Base-by-base conservation (phyloP, 1,140 invertebrate species). In the Ridgeia piscesae region DNA sequence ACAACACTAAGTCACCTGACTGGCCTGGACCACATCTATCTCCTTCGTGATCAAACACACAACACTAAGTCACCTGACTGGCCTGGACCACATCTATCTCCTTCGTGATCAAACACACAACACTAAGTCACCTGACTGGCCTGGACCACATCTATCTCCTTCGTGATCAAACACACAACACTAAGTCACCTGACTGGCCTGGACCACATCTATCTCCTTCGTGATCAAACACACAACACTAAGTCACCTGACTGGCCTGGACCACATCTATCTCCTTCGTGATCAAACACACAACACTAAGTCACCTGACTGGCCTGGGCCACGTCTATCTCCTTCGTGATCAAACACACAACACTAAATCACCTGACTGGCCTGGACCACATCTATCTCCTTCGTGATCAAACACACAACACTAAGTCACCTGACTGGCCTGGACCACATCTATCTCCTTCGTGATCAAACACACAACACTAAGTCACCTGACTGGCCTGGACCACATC, bases 401-500 rank as follows among this genome's bases (percentile, higher is more conserved):
- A 93, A 8, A 88, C 8, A 89, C 1, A 4, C 97, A 42, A 11
- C 42, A 42, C 42, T 42, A 6, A 4, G 42, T 97, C 92, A 99
- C 98, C 34, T 98, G 98, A 96, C 98, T 99, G 0, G 98, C 98
- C 94, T 99, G 96, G 0, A 98, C 99, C 90, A 99, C 98, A 95
- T 99, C 98, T 34, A 99, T 96, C 35, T 93, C 91, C 92, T 92
- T 89, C 89, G n/a, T n/a, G n/a, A 89, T 91, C 91, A 93, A 8
- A 88, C 8, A 89, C 1, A 4, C 97, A 42, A 11, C 42, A 42
- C 42, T 42, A 6, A 4, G 42, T 97, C 92, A 99, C 98, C 34
- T 98, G 98, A 96, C 98, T 99, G 0, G 98, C 98, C 94, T 99
- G 96, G 0, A 98, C 99, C 90, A 99, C 98, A 95, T 99, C 98